A percentile compares a stretch with the other conserved stretches of the same genome.
Conservation (phyloP, 2,888 invertebrate genomes). For the Ophraella communa region DNA sequence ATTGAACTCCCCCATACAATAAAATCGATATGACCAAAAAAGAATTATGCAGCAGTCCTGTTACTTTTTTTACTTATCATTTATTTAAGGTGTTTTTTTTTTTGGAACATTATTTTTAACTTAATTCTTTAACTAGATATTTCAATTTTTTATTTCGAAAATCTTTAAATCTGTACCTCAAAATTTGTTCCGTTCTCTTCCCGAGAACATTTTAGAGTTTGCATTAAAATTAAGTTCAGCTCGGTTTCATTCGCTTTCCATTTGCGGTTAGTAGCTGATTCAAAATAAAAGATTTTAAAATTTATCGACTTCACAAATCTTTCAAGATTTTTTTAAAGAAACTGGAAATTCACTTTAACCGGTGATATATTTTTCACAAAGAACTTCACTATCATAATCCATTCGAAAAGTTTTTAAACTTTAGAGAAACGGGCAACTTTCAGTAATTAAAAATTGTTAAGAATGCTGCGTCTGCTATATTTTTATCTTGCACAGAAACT, state of each 20-base stretch:
- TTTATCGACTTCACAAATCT: not conserved
- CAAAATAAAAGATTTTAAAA: not conserved
- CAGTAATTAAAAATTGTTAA: no score
- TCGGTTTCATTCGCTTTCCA: not conserved
- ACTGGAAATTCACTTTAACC: conserved; percentile 1
- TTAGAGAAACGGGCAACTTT: no score
- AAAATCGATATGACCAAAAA: no score
- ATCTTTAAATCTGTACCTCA: no score
- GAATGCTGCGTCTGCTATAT: no score
- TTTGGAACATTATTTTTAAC: no score
- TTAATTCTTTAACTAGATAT: no score
- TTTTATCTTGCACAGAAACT: no score
- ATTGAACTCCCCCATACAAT: conserved; percentile 23
- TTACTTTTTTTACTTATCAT: no score
- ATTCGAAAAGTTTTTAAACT: not conserved
- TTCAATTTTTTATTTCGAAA: no score
- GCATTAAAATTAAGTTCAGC: not conserved
- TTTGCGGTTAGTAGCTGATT: not conserved
- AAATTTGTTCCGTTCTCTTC: not conserved
- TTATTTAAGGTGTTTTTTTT: no score
- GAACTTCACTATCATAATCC: not conserved
- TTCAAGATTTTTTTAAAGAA: not conserved
- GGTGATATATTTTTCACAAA: not conserved
- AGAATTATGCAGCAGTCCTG: no score
- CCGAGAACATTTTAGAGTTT: not conserved